Conservation (phyloP, 2,888 invertebrate species). For the Drosophila neutralis region DNA sequence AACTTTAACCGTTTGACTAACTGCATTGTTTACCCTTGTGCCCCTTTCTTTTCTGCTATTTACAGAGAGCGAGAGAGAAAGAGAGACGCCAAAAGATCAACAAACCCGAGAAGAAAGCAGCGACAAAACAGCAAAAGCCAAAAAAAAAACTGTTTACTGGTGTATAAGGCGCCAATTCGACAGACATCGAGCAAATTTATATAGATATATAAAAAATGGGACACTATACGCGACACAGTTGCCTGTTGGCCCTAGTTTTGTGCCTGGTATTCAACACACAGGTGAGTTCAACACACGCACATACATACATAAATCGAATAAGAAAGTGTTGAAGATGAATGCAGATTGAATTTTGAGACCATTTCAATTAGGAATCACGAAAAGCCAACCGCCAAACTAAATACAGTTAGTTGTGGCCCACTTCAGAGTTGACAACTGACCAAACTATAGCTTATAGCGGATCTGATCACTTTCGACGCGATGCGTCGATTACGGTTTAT, state of each 20-base stretch:
- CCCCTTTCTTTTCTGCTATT: constrained; percentile 77
- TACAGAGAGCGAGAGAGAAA: constrained; percentile 37
- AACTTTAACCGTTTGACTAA: constrained; percentile 34
- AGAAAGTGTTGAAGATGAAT: constrained; percentile 34
- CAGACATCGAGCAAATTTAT: constrained; percentile 44
- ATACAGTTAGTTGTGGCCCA: constrained; percentile 55
- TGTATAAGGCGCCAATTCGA: constrained; percentile 42
- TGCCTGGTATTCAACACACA: constrained; percentile 84
- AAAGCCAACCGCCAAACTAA: constrained; percentile 49
- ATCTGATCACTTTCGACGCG: constrained; percentile 74
- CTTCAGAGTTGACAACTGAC: constrained; percentile 39
- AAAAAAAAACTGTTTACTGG: constrained; percentile 46
- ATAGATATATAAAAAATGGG: constrained; percentile 81
- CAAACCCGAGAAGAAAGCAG: constrained; percentile 69
- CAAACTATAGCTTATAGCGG: constrained; percentile 63
- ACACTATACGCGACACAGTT: constrained; percentile 81
- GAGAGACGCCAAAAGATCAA: constrained; percentile 52
- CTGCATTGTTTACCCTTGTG: constrained; percentile 78
- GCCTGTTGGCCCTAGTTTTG: constrained; percentile 82
- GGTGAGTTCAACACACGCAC: constrained; percentile 75
- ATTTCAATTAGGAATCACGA: constrained; percentile 66
- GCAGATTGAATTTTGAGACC: constrained; percentile 41
- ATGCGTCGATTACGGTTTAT: constrained; percentile 70
- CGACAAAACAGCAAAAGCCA: constrained; percentile 32
- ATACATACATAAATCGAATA: neutral